Conservation (phyloP, 2,888 invertebrate species). For the Hydropsyche betteni region DNA sequence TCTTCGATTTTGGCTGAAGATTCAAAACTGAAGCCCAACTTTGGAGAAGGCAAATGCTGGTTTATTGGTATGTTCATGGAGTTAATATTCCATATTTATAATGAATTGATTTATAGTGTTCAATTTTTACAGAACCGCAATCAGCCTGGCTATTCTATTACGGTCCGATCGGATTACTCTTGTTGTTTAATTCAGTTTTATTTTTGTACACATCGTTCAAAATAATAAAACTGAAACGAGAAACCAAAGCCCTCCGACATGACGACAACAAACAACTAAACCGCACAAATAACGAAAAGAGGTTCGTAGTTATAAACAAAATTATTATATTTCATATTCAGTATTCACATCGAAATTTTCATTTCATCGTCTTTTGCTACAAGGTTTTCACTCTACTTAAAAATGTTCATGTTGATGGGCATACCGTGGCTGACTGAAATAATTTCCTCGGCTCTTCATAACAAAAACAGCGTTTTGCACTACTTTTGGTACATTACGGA, state of each 20-base stretch:
- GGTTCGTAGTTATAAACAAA: slow-evolving; percentile 25
- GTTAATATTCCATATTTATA: too few relatives aligned
- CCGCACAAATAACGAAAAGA: slow-evolving; percentile 39
- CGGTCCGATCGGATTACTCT: slow-evolving; percentile 66
- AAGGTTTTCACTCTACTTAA: slow-evolving; percentile 74
- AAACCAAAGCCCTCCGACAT: slow-evolving; percentile 61
- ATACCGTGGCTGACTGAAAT: slow-evolving; percentile 77
- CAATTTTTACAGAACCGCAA: slow-evolving; percentile 56
- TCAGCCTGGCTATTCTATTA: slow-evolving; percentile 68
- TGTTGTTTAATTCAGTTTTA: slow-evolving; percentile 65
- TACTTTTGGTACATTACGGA: slow-evolving; percentile 61
- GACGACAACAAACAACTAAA: slow-evolving; percentile 64
- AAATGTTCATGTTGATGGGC: slow-evolving; percentile 77
- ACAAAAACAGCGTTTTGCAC: slow-evolving; percentile 56
- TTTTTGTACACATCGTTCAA: slow-evolving; percentile 68
- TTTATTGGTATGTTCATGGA: slow-evolving; percentile 41
- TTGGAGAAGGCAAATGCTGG: slow-evolving; percentile 48
- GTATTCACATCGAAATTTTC: too few relatives aligned
- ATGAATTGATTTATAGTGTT: not conserved
- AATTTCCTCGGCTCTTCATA: slow-evolving; percentile 67
- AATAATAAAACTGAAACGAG: slow-evolving; percentile 66
- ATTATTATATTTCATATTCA: too few relatives aligned
- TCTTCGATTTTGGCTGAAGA: slow-evolving; percentile 63
- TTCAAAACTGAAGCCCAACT: slow-evolving; percentile 47
- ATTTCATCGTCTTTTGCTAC: slow-evolving; percentile 26